Conservation (phyloP, 2,113 vertebrate genomes). For the Neotoma lepida region DNA sequence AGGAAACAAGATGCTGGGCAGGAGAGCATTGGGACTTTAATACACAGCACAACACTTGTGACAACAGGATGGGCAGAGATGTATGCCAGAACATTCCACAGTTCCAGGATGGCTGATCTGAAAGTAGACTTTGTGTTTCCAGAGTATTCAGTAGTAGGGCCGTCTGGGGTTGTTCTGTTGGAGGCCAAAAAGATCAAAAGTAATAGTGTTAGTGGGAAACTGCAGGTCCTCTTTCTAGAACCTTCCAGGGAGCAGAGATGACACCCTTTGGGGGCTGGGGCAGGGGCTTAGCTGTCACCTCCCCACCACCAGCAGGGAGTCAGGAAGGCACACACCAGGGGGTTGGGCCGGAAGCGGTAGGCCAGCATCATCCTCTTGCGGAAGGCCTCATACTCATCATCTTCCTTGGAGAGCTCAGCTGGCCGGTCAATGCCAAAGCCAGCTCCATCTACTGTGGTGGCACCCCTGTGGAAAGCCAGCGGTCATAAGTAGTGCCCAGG, state of each 20-base stretch:
- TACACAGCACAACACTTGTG: background rate
- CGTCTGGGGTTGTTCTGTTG: conserved; percentile 96
- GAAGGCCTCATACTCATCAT: conserved; percentile 98
- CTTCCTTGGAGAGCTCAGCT: conserved; percentile 90
- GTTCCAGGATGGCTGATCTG: conserved; percentile 52
- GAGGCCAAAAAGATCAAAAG: conserved; percentile 17
- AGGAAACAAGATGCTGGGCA: background rate
- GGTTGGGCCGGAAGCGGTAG: conserved; percentile 97
- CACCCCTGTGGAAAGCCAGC: conserved; percentile 85
- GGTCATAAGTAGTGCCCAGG: background rate
- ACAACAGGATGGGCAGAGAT: background rate
- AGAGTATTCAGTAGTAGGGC: conserved; percentile 95
- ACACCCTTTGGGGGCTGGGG: background rate
- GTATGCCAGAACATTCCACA: conserved; percentile 56
- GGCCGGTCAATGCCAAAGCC: conserved; percentile 96
- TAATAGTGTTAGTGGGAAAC: background rate
- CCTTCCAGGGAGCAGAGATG: background rate
- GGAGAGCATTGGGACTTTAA: conserved; percentile 58
- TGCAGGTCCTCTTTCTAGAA: background rate
- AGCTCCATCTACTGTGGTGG: conserved; percentile 91
- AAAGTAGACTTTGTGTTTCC: conserved; percentile 53
- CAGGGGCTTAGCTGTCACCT: background rate
- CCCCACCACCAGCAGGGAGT: fast-evolving
- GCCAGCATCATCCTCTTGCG: conserved; percentile 99
- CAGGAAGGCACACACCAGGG: conserved; percentile 86